Evolutionary conservation across 2,797 vertebrate species (phyloP), one percentile per base, ranked within the genome.

Genomic region (Hephaestus fuliginosus): DNA sequence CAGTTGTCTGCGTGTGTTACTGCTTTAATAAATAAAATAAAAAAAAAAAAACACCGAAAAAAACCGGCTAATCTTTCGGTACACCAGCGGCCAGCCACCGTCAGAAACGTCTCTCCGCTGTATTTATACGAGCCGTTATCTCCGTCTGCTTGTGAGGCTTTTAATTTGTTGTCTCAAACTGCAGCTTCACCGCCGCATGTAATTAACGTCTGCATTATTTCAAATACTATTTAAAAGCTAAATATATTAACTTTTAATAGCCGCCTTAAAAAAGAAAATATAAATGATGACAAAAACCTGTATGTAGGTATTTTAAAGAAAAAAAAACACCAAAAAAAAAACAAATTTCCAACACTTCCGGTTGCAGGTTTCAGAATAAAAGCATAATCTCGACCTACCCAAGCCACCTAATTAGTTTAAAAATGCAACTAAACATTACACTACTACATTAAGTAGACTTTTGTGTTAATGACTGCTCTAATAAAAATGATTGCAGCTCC

Each of bases 281-380:
- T 33, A 71, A 63, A 48, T 15, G 25, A 15, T 8, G 5, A 15
- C 2, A 39, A 15, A 48, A 62, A 41, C 1, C 3, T 25, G 5
- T 20, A 0, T 10, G 4, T 36, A 39, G 2, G 7, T 22, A 15
- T 18, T 0, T 49, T 28, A n/a, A 10, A 11, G 0, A 13, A 1
- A 41, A 13, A 36, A 62, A 43, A 12, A 20, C 9, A 33, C 30
- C 30, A 13, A 0, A 41, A 12, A 25, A 25, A 61, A 43, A 12
- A 20, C 10, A 30, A 17, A 13, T 22, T 6, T 0, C 14, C 5
- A 0, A 7, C 0, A 68, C 5, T 70, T 89, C 91, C 88, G 41
- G 76, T 2, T 6, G 0, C 0, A 2, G 5, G 3, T 44, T 83
- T 82, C 83, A 70, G 7, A 86, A 78, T 88, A 88, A 92, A 86